Evolutionary conservation across 1,140 invertebrate genomes (phyloP), one percentile per base, ranked within the genome.

Genomic region (Eumeta japonica): DNA sequence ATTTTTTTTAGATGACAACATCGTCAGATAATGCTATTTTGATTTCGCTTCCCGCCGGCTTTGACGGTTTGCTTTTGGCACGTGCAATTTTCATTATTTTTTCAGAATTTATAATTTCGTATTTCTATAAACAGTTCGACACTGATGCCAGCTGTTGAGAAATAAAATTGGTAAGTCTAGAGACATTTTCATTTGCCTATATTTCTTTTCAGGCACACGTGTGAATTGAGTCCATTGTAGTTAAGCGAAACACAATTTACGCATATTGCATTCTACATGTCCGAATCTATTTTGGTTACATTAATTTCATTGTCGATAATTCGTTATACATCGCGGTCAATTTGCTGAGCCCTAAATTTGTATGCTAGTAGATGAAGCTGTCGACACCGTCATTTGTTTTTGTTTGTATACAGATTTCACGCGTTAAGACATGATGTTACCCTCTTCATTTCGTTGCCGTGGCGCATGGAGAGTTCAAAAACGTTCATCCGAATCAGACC

Each of bases 401-500:
- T 74, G 59, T 74, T 74, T 70, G 67, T 58, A 65, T 66, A 39
- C 66, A 74, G 70, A 67, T 71, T 34, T 57, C 67, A 62, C 55
- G 49, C 32, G 52, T 52, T 43, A 52, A 48, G 36, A 45, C 50
- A 62, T 46, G 54, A 71, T 71, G 66, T 65, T 64, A 40, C 55
- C 66, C 38, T 65, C 65, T 33, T 62, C 65, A 34, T 64, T 68
- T 33, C 66, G 64, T 39, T 71, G 60, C 51, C 67, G 67, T 47
- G 62, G 62, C 35, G 50, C 70, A 11, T 72, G 70, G 70, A 72
- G 70, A 64, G 55, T 68, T 46, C 63, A 74, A 44, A 72, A 70
- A 48, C 64, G 67, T 41, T 50, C 59, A 2, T 75, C 70, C 15
- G 68, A 73, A 49, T 56, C 61, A 3, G 90, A 93, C 58, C 80